Conservation (phyloP, 2,113 vertebrate species). For the Myotis davidii region DNA sequence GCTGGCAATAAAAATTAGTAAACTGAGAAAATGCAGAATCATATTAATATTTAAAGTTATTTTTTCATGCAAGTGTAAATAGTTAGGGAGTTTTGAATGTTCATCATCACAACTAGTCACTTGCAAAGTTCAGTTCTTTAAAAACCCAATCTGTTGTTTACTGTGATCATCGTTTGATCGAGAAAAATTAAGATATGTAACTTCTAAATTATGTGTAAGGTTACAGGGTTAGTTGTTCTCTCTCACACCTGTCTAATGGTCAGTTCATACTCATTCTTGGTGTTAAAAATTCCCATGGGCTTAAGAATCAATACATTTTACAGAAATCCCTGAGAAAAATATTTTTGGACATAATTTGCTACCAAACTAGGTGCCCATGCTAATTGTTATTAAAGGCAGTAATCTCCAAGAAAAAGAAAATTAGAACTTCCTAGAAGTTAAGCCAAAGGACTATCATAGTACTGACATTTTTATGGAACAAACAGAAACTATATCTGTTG, state of each 20-base stretch:
- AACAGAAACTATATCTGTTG: neutral
- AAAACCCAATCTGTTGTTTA: constrained; percentile 2
- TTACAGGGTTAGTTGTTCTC: neutral
- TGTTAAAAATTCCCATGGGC: neutral
- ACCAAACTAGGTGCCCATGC: neutral
- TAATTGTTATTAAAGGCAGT: neutral
- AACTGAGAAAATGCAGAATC: neutral
- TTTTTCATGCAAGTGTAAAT: neutral
- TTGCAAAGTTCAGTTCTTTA: neutral
- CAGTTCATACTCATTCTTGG: neutral
- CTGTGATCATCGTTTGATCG: neutral
- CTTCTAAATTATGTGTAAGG: neutral
- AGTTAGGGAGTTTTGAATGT: neutral
- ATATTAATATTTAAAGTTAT: neutral
- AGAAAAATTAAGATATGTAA: constrained; percentile 2
- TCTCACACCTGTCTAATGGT: neutral
- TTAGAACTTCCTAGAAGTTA: neutral
- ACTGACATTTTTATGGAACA: neutral
- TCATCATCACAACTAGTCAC: neutral
- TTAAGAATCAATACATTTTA: neutral
- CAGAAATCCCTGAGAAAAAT: neutral
- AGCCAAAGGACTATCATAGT: neutral
- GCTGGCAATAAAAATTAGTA: neutral
- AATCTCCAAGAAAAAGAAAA: neutral
- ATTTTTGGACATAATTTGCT: neutral